These are phyloP conservation scores for Cephus spinipes DNA, from an alignment of 2,888 invertebrate species.

Conservation along the genomic window DNA sequence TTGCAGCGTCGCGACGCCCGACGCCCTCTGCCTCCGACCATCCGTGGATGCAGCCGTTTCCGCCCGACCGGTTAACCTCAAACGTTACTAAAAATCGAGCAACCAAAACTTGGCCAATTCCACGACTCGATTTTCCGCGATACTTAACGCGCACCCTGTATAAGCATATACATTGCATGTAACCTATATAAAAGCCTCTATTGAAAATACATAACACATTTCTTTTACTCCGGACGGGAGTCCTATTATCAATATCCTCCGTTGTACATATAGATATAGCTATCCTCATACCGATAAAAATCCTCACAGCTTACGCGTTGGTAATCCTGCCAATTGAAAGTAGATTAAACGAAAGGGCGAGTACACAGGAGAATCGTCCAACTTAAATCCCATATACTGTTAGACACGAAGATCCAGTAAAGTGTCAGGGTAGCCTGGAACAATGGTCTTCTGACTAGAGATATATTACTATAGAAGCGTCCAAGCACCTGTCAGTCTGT, in stretches of 20 bases:
- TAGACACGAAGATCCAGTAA: neutral
- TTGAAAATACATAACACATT: neutral
- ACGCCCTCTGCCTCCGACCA: neutral
- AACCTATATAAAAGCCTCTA: neutral
- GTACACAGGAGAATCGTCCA: neutral
- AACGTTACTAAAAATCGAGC: neutral
- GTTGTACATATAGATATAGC: neutral
- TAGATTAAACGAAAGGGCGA: neutral
- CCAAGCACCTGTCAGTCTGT: neutral
- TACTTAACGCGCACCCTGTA: neutral
- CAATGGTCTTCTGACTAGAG: neutral
- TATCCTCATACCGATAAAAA: neutral
- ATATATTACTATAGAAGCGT: neutral
- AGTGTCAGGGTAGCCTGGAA: neutral
- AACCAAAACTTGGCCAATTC: neutral
- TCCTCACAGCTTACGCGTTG: neutral
- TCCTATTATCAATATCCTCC: neutral
- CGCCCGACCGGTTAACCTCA: neutral
- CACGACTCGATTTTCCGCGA: neutral
- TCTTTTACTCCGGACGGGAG: neutral
- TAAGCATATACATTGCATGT: constrained; percentile 4
- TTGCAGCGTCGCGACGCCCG: neutral
- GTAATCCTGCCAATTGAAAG: neutral
- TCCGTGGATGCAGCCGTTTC: neutral
- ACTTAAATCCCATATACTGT: neutral